A percentile compares a stretch with the other conserved stretches of the same genome.
These are phyloP conservation scores for Cabera pusaria DNA, from an alignment of 2,888 invertebrate genomes.

Conservation along the genomic window DNA sequence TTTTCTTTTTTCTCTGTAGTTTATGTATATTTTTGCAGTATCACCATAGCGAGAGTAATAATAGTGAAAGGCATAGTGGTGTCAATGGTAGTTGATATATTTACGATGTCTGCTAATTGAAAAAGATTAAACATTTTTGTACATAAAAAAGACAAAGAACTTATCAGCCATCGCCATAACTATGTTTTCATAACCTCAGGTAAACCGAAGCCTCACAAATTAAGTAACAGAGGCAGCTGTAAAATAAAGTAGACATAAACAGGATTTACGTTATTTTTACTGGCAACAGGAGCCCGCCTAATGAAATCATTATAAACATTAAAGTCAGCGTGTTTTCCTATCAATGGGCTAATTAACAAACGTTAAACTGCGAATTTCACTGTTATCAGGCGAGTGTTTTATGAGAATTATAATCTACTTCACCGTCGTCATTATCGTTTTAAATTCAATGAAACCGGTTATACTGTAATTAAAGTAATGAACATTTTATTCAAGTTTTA, in stretches of 20 bases:
- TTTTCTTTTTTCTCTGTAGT: conserved; percentile 1
- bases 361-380: conserved; percentile 14
- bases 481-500: conserved; percentile 1
- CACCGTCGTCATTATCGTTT: conserved; percentile 8
- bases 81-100: no score
- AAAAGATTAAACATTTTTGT: no score
- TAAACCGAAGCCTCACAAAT: conserved; percentile 49
- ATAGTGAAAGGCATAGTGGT: no score
- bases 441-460: conserved; percentile 14
- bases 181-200: no score
- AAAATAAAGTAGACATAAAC: conserved; percentile 57
- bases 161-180: no score
- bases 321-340: conserved; percentile 23
- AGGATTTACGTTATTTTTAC: conserved; percentile 58
- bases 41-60: no score
- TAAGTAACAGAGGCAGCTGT: conserved; percentile 46
- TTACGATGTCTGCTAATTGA: no score
- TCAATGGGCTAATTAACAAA: conserved; percentile 17
- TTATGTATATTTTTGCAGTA: no score
- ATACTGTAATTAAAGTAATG: conserved; percentile 9
- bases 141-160: no score
- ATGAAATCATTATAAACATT: conserved; percentile 58
- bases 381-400: conserved; percentile 16
- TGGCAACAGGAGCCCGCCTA: conserved; percentile 46
- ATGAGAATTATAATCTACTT: conserved; percentile 15